Evolutionary conservation across 2,113 vertebrate genomes (phyloP), one percentile per base, ranked within the genome.

Genomic region (Gymnocephalus cernua): DNA sequence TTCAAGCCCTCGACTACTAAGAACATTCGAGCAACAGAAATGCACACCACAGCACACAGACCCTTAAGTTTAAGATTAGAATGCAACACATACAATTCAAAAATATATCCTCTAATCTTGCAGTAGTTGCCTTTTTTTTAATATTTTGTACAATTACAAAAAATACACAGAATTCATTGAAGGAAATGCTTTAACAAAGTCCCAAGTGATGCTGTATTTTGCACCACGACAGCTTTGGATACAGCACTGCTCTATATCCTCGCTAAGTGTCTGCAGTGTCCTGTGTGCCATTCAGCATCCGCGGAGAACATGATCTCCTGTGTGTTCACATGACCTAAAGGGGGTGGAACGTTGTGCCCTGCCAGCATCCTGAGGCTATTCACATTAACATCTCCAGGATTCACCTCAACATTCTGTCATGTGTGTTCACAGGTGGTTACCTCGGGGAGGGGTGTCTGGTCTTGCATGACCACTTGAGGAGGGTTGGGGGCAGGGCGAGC

Each of bases 341-440:
- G 64, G 80, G 74, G 84, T 69, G 54, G 79, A 83, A 54, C 75
- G 35, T 76, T 86, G 90, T 77, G 83, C 73, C 84, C 86, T 48
- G 64, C 70, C 65, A 73, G 76, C 18, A 9, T 88, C 84, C 84
- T 86, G 83, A 85, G 87, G 80, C 61, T 82, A 53, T 75, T 69
- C 29, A 66, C 56, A 65, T 79, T 23, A 57, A 84, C 61, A 57
- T 74, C 35, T 76, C 44, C 50, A 78, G n/a, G 74, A 74, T 53
- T 38, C 69, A 21, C 45, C 54, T 58, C 67, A 4, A 16, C 77
- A 0, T 45, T 68, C 78, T 89, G 92, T 95, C 94, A 96, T 92
- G 94, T 95, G 87, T 95, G 93, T 54, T 94, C 93, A 2, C 94
- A 95, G 0, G 92, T 77, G 1, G 93, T 93, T 56, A 95, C 92